Base-by-base conservation (phyloP, 1,140 invertebrate species). In the Trachelipus rathkii region DNA sequence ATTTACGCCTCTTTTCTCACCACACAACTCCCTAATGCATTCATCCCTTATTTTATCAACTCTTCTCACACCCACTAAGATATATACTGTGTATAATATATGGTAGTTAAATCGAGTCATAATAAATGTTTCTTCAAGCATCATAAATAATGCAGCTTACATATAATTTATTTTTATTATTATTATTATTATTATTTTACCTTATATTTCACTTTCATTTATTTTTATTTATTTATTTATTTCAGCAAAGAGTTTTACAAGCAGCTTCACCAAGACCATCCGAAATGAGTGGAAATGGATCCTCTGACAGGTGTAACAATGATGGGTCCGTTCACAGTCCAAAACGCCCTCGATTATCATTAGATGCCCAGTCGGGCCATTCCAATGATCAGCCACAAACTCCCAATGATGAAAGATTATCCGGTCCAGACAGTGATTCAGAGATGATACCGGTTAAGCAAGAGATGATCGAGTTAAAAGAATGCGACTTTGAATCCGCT, bases 381-480 rank as follows among this genome's bases (percentile, higher is more conserved):
- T 67, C 75, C 7, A 68, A 21, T 44, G 74, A 78, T 66, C 74
- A 74, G 60, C 80, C 80, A 21, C 75, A 75, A 46, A 81, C 80
- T 10, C 80, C 80, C 21, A 81, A 81, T 75, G 75, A 81, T 73
- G 21, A 81, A 76, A 80, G 80, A 79, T 80, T 76, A 73, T 81
- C 78, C 72, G 78, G 75, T 76, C 79, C 53, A 88, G 10, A 88
- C 90, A 53, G 87, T 89, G 0, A 88, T 93, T 86, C 88, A 79
- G 81, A 81, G 73, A 81, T 81, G 80, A 75, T 81, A 46, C 80
- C 80, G 44, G 80, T 81, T 19, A 81, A 81, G 73, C 80, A 81
- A 76, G 80, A 81, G 44, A 81, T 81, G 80, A 77, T 81, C n/a
- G 80, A 81, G 70, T 60, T 81, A 44, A 81, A 81, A 76, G 78